phyloP scores from a whole-genome alignment of 2,888 invertebrate species.

The Rugalucina vietnamica region DNA sequence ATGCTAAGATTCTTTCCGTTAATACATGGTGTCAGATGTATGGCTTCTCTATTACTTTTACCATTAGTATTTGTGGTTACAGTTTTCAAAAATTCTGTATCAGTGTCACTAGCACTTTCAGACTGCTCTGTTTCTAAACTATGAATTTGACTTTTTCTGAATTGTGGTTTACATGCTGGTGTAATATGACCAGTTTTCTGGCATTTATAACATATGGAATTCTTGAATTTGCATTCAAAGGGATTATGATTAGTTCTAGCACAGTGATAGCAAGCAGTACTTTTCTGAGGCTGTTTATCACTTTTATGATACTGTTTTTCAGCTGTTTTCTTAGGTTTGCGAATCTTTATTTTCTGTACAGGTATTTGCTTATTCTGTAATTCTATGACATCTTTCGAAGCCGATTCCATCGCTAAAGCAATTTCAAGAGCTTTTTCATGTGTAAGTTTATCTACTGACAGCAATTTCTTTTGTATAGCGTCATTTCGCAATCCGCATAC shows the following conservation, averaged over 20 bases:
- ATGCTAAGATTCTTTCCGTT: conserved; percentile 38
- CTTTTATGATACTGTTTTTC: not conserved
- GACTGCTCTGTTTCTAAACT: not conserved
- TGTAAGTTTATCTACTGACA: conserved; percentile 43
- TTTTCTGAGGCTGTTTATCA: not conserved
- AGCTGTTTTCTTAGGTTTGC: not conserved
- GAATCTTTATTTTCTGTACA: not conserved
- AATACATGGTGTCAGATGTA: conserved; percentile 34
- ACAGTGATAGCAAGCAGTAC: conserved; percentile 1
- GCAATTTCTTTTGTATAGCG: conserved; percentile 42
- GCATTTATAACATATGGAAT: conserved; percentile 26
- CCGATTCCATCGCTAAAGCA: conserved; percentile 25
- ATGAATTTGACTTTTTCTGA: not conserved
- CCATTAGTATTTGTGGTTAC: not conserved
- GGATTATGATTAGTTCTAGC: conserved; percentile 24
- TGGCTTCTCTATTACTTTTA: not conserved
- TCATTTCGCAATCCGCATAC: conserved; percentile 51
- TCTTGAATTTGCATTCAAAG: conserved; percentile 26
- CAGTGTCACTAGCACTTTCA: not conserved
- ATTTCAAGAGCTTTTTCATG: conserved; percentile 43
- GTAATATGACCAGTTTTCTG: conserved; percentile 25
- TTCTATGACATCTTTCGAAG: conserved; percentile 1
- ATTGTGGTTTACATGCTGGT: conserved; percentile 19
- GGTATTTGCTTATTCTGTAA: not conserved
- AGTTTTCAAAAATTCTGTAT: not conserved